phyloP scores from a whole-genome alignment of 2,888 invertebrate species.

The Cordilura impudica region DNA sequence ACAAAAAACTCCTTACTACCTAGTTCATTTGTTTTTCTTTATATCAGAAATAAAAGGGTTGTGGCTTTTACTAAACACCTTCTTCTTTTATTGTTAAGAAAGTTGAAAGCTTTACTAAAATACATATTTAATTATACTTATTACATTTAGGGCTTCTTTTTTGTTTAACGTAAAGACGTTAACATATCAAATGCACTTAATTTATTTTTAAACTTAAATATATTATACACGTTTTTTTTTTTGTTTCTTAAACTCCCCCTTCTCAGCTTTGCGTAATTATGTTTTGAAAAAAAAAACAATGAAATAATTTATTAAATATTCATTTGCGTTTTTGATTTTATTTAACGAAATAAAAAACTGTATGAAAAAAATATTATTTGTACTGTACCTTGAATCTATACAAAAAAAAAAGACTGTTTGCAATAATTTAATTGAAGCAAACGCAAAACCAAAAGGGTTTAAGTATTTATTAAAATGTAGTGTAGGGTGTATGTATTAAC shows the following conservation, averaged over 20 bases:
- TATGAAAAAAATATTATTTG: conserved; percentile 57
- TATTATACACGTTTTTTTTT: conserved; percentile 24
- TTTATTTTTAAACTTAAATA: conserved; percentile 17
- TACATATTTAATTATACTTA: conserved; percentile 58
- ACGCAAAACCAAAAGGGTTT: conserved; percentile 3
- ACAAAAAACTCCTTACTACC: not conserved
- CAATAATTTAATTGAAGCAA: not conserved
- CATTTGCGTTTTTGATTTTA: conserved; percentile 51
- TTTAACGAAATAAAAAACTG: conserved; percentile 43
- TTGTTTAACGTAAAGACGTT: conserved; percentile 41
- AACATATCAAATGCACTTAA: conserved; percentile 47
- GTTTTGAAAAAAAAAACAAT: conserved; percentile 9
- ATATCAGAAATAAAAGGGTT: not conserved
- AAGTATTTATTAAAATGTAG: conserved; percentile 37
- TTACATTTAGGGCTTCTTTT: conserved; percentile 49
- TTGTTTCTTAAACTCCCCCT: conserved; percentile 42
- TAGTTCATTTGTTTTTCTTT: not conserved
- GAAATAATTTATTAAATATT: conserved; percentile 30
- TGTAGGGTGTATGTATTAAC: conserved; percentile 55
- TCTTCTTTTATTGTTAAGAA: not conserved
- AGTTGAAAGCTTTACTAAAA: conserved; percentile 10
- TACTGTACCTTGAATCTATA: conserved; percentile 63
- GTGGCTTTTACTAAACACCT: conserved; percentile 42
- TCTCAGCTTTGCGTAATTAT: conserved; percentile 51
- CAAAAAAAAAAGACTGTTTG: not conserved